Percentiles rank a stretch among this genome's conserved stretches.
Evolutionary conservation across 2,113 vertebrate species (phyloP).

Genomic region (Eulemur rufifrons): DNA sequence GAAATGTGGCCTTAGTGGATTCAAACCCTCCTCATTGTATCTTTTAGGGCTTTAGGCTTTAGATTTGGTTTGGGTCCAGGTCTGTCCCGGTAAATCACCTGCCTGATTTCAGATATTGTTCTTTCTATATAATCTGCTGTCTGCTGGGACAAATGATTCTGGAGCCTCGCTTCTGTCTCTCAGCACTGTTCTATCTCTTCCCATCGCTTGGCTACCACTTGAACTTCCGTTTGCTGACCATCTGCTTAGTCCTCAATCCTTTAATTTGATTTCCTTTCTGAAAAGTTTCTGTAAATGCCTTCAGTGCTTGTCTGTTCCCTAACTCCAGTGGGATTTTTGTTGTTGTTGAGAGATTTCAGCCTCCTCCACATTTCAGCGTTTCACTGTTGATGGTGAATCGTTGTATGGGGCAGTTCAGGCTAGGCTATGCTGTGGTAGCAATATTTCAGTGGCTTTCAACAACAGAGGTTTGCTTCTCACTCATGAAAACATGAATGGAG

Average conservation of each 20-base stretch:
- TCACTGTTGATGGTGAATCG: neutral
- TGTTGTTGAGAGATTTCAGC: neutral
- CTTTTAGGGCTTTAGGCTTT: neutral
- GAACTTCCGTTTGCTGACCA: neutral
- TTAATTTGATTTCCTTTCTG: conserved; percentile 2
- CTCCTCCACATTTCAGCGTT: neutral
- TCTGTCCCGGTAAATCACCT: neutral
- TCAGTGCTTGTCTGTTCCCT: neutral
- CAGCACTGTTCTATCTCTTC: neutral
- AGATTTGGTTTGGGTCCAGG: neutral
- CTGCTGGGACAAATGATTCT: neutral
- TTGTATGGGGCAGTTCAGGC: neutral
- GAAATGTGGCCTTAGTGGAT: neutral
- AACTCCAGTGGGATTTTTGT: neutral
- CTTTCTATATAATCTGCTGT: neutral
- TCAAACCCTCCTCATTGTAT: neutral
- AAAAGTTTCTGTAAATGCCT: neutral
- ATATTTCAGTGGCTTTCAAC: neutral
- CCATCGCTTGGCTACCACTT: neutral
- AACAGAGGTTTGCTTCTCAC: neutral
- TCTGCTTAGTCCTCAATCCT: neutral
- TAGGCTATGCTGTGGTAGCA: neutral
- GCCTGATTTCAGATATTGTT: neutral
- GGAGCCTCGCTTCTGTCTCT: neutral
- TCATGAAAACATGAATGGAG: neutral